Conservation (phyloP, 2,113 vertebrate species). For the Taxidea taxus region DNA sequence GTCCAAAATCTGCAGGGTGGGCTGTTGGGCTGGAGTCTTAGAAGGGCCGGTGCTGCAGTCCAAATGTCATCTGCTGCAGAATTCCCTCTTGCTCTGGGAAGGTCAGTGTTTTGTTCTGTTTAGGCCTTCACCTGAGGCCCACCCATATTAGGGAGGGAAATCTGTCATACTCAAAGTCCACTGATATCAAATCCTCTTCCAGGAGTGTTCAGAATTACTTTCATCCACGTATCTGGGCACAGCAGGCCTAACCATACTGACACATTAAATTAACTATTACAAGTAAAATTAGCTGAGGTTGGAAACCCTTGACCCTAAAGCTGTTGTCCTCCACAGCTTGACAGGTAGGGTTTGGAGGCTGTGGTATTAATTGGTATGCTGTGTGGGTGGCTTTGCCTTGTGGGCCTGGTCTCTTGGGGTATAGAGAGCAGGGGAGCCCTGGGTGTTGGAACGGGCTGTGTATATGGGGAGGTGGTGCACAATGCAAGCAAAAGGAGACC, state of each 20-base stretch:
- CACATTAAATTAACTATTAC: background rate
- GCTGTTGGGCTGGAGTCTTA: background rate
- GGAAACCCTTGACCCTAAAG: background rate
- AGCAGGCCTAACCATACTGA: background rate
- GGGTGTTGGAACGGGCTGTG: background rate
- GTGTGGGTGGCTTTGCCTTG: background rate
- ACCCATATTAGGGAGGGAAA: background rate
- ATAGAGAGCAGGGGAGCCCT: background rate
- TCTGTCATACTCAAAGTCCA: background rate
- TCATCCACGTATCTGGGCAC: background rate
- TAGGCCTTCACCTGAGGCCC: background rate
- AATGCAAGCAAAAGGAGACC: background rate
- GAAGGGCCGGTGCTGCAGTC: background rate
- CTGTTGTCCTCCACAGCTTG: background rate
- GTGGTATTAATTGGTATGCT: background rate
- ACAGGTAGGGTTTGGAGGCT: background rate
- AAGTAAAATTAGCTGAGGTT: background rate
- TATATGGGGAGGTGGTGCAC: background rate
- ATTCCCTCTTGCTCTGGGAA: background rate
- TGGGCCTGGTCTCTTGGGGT: background rate
- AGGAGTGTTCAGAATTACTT: background rate
- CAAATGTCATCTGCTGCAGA: background rate
- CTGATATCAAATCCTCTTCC: background rate
- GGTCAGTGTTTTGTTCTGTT: background rate
- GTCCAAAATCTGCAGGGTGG: background rate